These are phyloP conservation scores for Dichetophora obliterata DNA, from an alignment of 2,888 invertebrate species.

Conservation along the genomic window DNA sequence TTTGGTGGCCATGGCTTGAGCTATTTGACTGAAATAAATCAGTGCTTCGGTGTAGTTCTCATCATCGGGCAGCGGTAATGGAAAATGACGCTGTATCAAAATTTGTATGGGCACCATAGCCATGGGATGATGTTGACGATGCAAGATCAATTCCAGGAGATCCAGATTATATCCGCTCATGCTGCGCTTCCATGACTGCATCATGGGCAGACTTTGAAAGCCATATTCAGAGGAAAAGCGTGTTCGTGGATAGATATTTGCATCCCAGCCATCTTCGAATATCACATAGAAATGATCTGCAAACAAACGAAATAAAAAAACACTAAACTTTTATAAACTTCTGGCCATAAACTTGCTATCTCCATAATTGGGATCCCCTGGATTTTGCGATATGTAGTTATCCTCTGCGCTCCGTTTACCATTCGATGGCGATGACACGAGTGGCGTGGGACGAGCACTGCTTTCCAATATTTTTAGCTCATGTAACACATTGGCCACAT, in stretches of 20 bases:
- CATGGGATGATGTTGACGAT: slow-evolving; percentile 88
- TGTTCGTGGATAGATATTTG: slow-evolving; percentile 81
- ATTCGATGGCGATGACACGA: slow-evolving; percentile 94
- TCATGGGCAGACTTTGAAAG: slow-evolving; percentile 88
- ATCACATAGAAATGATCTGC: slow-evolving; percentile 93
- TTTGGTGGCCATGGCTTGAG: slow-evolving; percentile 90
- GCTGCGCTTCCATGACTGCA: slow-evolving; percentile 76
- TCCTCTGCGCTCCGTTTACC: slow-evolving; percentile 79
- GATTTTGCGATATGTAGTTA: slow-evolving; percentile 83
- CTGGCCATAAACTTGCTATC: slow-evolving; percentile 77
- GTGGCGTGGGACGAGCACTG: slow-evolving; percentile 65
- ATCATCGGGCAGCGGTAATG: slow-evolving; percentile 72
- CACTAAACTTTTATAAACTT: not conserved
- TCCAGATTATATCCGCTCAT: slow-evolving; percentile 71
- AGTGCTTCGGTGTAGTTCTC: slow-evolving; percentile 76
- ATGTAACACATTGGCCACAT: slow-evolving; percentile 81
- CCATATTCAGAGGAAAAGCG: slow-evolving; percentile 97
- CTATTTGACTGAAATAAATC: slow-evolving; percentile 89
- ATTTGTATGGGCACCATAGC: slow-evolving; percentile 78
- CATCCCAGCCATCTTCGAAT: slow-evolving; percentile 83
- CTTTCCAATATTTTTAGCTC: slow-evolving; percentile 71
- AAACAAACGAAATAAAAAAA: slow-evolving; percentile 50
- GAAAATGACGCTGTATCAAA: slow-evolving; percentile 76
- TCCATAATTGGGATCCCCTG: slow-evolving; percentile 84
- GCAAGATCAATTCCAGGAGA: slow-evolving; percentile 77